Evolutionary conservation across 2,797 vertebrate species (phyloP).

Genomic region (Synanceia verrucosa): DNA sequence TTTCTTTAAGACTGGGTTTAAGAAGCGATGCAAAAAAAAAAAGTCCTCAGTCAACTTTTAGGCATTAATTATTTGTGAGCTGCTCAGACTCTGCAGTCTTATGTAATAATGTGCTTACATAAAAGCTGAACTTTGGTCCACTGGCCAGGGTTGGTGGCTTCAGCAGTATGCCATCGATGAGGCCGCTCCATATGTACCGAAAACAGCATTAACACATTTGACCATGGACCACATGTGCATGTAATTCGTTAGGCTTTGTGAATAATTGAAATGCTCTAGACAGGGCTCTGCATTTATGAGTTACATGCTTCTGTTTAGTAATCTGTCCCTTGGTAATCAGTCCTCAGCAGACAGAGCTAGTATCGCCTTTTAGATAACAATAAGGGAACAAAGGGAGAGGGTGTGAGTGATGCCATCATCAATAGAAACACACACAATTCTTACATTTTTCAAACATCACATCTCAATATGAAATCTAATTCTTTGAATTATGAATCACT

Average conservation of each 20-base stretch:
- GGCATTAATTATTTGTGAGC: conserved; percentile 86
- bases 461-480: not conserved
- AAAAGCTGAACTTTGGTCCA: conserved; percentile 86
- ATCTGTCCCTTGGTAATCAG: conserved; percentile 7
- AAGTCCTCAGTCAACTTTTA: conserved; percentile 73
- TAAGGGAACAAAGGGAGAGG: not conserved
- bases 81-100: conserved; percentile 83
- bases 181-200: conserved; percentile 62
- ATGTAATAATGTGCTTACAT: conserved; percentile 85
- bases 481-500: conserved; percentile 4
- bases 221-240: conserved; percentile 40
- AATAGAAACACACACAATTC: not conserved
- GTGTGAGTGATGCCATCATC: not conserved
- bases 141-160: conserved; percentile 74
- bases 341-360: not conserved
- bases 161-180: conserved; percentile 74
- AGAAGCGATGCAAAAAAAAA: conserved; percentile 59
- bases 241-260: conserved; percentile 46
- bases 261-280: conserved; percentile 57
- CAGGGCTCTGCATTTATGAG: conserved; percentile 6
- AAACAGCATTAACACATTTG: conserved; percentile 59
- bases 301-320: conserved; percentile 29
- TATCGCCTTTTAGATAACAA: not conserved
- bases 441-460: not conserved
- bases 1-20: conserved; percentile 52